A percentile compares a stretch with the other conserved stretches of the same genome.
phyloP scores from a whole-genome alignment of 1,140 invertebrate genomes.

The Aphaenogaster ashmeadi region DNA sequence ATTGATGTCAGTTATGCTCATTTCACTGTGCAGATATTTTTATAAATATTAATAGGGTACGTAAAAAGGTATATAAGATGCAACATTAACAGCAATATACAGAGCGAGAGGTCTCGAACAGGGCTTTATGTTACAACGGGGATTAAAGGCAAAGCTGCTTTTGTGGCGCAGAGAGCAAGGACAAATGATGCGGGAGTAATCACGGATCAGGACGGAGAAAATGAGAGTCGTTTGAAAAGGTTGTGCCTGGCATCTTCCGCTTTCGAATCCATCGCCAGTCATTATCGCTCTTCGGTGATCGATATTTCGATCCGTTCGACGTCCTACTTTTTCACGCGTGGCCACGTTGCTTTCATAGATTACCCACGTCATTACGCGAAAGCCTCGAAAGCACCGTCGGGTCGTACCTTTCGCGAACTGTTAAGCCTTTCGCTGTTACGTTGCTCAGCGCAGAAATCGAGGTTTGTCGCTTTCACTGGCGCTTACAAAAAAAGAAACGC shows the following conservation, averaged over 20 bases:
- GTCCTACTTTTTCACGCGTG: constrained; percentile 71
- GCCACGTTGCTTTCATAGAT: constrained; percentile 66
- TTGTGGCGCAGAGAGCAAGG: constrained; percentile 61
- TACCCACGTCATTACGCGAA: constrained; percentile 71
- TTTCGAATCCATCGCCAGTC: constrained; percentile 76
- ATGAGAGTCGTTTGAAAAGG: constrained; percentile 73
- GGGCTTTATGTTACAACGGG: constrained; percentile 27
- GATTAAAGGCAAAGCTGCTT: constrained; percentile 48
- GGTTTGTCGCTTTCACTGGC: constrained; percentile 44
- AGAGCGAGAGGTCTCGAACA: background rate
- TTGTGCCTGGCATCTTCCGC: constrained; percentile 68
- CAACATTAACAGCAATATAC: constrained; percentile 28
- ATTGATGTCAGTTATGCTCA: background rate
- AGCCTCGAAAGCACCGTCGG: constrained; percentile 56
- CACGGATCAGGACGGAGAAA: constrained; percentile 67
- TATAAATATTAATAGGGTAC: constrained; percentile 48
- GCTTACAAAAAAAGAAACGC: constrained; percentile 3
- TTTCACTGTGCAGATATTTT: constrained; percentile 10
- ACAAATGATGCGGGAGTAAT: constrained; percentile 75
- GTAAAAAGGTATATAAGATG: constrained; percentile 39
- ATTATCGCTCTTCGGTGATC: constrained; percentile 73
- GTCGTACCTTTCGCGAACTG: constrained; percentile 30
- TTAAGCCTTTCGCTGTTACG: constrained; percentile 53
- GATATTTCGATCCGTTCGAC: constrained; percentile 69
- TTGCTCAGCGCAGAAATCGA: constrained; percentile 32